Conservation (phyloP, 2,113 vertebrate species). For the Cacatua alba region DNA sequence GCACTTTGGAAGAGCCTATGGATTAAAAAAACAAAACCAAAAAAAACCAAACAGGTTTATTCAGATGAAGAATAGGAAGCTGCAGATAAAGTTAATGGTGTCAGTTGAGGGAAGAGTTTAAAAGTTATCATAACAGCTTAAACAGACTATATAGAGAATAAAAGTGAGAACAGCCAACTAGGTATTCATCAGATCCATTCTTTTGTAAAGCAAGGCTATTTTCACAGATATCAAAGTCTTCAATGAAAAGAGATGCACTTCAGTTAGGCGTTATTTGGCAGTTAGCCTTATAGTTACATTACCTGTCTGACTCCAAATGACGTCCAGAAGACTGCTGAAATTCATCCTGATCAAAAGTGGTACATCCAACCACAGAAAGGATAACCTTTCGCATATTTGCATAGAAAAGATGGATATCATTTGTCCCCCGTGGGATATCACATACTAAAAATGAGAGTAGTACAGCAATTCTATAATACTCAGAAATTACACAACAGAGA, state of each 20-base stretch:
- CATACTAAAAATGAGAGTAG: conserved; percentile 72
- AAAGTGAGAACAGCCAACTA: neutral
- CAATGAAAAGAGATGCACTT: neutral
- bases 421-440: conserved; percentile 85
- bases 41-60: neutral
- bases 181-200: neutral
- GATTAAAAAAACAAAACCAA: neutral
- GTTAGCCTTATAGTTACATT: neutral
- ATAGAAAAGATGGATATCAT: conserved; percentile 88
- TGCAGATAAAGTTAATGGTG: neutral
- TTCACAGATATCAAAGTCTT: neutral
- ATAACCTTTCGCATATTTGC: conserved; percentile 84
- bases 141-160: neutral
- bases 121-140: neutral
- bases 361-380: conserved; percentile 81
- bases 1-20: neutral
- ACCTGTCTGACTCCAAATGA: conserved; percentile 77
- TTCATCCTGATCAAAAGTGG: conserved; percentile 12
- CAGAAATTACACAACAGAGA: neutral
- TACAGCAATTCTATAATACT: neutral
- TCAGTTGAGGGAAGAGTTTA: neutral
- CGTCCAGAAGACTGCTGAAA: conserved; percentile 26
- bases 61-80: neutral
- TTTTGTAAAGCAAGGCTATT: neutral
- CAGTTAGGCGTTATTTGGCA: neutral